Conservation (phyloP, 2,113 vertebrate genomes). For the Ceratotherium simum region DNA sequence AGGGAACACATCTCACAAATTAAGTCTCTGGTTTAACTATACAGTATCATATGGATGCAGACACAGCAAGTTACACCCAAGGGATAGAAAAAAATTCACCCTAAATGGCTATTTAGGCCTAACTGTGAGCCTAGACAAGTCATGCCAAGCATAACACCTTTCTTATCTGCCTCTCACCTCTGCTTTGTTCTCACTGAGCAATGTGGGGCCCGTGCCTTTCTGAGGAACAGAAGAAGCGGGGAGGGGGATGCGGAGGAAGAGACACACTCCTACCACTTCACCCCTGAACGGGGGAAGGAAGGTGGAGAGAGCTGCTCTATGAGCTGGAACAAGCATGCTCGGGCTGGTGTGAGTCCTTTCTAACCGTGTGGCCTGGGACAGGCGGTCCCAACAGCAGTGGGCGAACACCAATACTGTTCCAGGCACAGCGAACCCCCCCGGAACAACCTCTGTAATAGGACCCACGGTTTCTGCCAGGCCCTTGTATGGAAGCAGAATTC, state of each 20-base stretch:
- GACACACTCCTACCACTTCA: slow-evolving; percentile 61
- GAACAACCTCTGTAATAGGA: background rate
- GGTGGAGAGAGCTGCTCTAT: background rate
- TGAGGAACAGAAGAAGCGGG: slow-evolving; percentile 69
- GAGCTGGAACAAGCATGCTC: background rate
- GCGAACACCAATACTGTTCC: background rate
- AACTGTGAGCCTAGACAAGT: slow-evolving; percentile 61
- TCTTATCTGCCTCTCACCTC: slow-evolving; percentile 81
- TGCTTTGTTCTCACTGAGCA: slow-evolving; percentile 69
- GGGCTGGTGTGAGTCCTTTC: background rate
- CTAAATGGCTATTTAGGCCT: slow-evolving; percentile 53
- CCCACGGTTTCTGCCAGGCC: background rate
- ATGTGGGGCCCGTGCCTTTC: slow-evolving; percentile 72
- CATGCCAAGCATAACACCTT: slow-evolving; percentile 79
- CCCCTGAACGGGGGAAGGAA: background rate
- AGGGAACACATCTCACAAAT: slow-evolving; percentile 8
- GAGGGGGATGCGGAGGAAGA: slow-evolving; percentile 55
- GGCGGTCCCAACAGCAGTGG: background rate
- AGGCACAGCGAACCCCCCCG: background rate
- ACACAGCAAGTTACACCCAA: slow-evolving; percentile 39
- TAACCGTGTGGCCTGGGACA: rapidly evolving
- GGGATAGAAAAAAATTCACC: background rate
- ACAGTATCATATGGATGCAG: background rate
- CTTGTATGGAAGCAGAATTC: background rate
- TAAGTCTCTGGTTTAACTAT: slow-evolving; percentile 28